Conservation (phyloP, 2,113 vertebrate species). For the Mugil cephalus region DNA sequence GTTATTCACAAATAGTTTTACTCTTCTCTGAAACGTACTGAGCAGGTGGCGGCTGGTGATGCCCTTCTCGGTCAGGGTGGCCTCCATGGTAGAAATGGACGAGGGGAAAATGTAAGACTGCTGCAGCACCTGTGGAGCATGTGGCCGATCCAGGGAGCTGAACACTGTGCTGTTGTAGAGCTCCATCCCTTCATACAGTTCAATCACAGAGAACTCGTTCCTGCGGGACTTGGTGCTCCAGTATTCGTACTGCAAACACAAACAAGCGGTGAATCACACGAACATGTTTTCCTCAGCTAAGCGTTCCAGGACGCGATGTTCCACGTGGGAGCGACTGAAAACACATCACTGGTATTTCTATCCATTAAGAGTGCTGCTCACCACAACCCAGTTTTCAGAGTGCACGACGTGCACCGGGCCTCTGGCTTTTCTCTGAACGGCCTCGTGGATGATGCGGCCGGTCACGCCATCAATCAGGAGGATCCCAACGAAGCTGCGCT, state of each 20-base stretch:
- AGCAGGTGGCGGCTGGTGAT: constrained; percentile 98
- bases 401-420: constrained; percentile 96
- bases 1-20: neutral
- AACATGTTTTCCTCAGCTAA: neutral
- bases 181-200: constrained; percentile 96
- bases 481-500: constrained; percentile 93
- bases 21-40: constrained; percentile 79
- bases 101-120: constrained; percentile 98
- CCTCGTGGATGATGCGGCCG: constrained; percentile 95
- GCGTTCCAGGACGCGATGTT: neutral
- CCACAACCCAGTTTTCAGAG: constrained; percentile 99
- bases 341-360: neutral
- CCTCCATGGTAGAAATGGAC: constrained; percentile 93
- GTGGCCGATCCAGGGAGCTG: constrained; percentile 95
- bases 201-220: constrained; percentile 94
- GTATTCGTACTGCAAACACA: constrained; percentile 90
- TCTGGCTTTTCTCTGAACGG: constrained; percentile 92
- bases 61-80: constrained; percentile 96
- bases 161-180: constrained; percentile 98
- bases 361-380: constrained; percentile 76
- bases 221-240: constrained; percentile 97
- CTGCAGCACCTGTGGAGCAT: constrained; percentile 93
- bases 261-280: neutral
- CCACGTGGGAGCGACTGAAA: neutral
- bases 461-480: constrained; percentile 94